A percentile compares a stretch with the other conserved stretches of the same genome.
Conservation (phyloP, 2,797 vertebrate species). For the Enteromius treurensis region DNA sequence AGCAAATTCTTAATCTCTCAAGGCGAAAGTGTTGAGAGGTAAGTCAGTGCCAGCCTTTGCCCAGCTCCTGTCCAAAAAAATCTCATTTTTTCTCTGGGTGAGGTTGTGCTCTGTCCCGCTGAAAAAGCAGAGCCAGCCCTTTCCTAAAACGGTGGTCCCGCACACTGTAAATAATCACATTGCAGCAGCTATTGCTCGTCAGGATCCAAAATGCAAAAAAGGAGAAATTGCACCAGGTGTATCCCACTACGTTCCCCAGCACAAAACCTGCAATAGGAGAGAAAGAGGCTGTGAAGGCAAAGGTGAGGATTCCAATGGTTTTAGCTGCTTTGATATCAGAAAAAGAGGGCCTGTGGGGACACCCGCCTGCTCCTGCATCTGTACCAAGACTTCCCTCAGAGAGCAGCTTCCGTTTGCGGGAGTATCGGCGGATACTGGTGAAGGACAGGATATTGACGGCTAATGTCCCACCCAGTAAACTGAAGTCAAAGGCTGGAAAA, state of each 20-base stretch:
- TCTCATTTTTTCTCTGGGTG: slow-evolving; percentile 72
- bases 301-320: slow-evolving; percentile 83
- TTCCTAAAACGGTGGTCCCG: slow-evolving; percentile 83
- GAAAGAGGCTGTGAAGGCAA: slow-evolving; percentile 83
- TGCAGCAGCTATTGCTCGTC: slow-evolving; percentile 85
- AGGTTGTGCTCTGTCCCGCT: slow-evolving; percentile 68
- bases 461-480: slow-evolving; percentile 77
- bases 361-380: slow-evolving; percentile 55
- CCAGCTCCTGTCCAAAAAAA: not conserved
- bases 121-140: slow-evolving; percentile 80
- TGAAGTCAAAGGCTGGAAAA: slow-evolving; percentile 84
- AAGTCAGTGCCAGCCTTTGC: slow-evolving; percentile 5
- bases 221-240: slow-evolving; percentile 86
- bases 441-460: slow-evolving; percentile 81
- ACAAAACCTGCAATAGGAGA: slow-evolving; percentile 83
- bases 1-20: not conserved
- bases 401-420: slow-evolving; percentile 78
- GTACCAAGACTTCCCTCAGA: slow-evolving; percentile 71
- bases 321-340: slow-evolving; percentile 86
- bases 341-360: slow-evolving; percentile 78
- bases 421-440: slow-evolving; percentile 77
- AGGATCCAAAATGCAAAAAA: slow-evolving; percentile 88
- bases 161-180: slow-evolving; percentile 85
- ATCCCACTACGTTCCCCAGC: slow-evolving; percentile 82
- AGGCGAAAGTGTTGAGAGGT: not conserved